These are phyloP conservation scores for Acanthopagrus latus DNA, from an alignment of 2,797 vertebrate genomes.

Conservation along the genomic window DNA sequence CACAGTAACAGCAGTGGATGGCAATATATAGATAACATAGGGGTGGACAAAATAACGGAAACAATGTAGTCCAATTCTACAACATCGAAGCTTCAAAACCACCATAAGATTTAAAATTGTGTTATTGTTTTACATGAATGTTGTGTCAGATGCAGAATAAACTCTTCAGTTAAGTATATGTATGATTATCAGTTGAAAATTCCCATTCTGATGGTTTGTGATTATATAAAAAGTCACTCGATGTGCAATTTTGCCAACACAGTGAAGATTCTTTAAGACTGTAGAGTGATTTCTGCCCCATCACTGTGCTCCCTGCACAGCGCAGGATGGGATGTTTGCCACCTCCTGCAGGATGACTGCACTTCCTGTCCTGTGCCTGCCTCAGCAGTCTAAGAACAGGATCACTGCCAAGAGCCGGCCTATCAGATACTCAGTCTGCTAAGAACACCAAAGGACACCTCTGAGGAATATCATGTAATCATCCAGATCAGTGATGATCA, in stretches of 20 bases:
- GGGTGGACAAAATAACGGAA: background rate
- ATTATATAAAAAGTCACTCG: background rate
- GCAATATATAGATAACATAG: background rate
- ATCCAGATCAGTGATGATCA: conserved; percentile 1
- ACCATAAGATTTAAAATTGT: background rate
- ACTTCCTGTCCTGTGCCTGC: conserved; percentile 57
- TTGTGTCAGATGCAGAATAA: background rate
- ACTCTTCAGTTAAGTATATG: background rate
- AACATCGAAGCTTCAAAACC: background rate
- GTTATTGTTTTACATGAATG: background rate
- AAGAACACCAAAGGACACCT: conserved; percentile 14
- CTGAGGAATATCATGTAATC: conserved; percentile 16
- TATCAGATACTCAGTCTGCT: background rate
- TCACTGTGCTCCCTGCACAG: background rate
- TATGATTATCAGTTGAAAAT: background rate
- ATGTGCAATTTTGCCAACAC: background rate
- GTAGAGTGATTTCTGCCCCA: conserved; percentile 16
- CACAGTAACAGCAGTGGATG: background rate
- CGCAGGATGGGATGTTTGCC: conserved; percentile 52
- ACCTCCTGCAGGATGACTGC: conserved; percentile 37
- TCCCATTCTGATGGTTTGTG: background rate
- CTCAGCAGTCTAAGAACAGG: conserved; percentile 58
- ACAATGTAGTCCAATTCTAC: background rate
- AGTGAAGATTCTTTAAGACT: conserved; percentile 1
- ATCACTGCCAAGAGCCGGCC: conserved; percentile 37